Evolutionary conservation across 2,797 vertebrate genomes (phyloP).

Genomic region (Sphenodon punctatus): DNA sequence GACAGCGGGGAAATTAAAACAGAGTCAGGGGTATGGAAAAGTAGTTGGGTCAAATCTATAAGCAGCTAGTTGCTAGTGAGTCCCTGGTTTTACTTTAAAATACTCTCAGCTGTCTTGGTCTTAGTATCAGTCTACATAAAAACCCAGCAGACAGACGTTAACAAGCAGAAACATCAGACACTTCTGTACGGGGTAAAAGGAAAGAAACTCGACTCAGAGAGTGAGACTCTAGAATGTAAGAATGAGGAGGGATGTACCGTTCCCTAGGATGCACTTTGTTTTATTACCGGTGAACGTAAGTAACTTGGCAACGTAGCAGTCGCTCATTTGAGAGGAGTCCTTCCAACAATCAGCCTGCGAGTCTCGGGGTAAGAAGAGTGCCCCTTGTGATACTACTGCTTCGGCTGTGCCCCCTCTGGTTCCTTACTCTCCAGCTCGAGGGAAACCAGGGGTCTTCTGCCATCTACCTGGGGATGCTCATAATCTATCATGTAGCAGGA

Average conservation of each 20-base stretch:
- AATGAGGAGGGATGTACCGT: background rate
- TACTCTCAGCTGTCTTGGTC: background rate
- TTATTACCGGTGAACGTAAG: background rate
- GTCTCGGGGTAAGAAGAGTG: background rate
- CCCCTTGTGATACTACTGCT: background rate
- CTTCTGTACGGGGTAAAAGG: background rate
- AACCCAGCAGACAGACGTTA: too few species aligned
- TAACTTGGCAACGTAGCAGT: background rate
- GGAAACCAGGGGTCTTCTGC: background rate
- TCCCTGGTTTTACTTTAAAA: background rate
- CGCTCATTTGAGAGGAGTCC: background rate
- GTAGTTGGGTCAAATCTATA: background rate
- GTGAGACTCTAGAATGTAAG: background rate
- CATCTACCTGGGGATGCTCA: slow-evolving; percentile 11
- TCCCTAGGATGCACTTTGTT: background rate
- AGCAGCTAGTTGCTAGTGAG: background rate
- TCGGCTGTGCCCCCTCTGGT: background rate
- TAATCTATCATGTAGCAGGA: slow-evolving; percentile 54
- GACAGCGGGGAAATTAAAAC: background rate
- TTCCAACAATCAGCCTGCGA: background rate
- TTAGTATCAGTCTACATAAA: background rate
- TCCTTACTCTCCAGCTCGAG: background rate
- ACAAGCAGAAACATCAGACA: background rate
- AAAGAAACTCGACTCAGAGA: background rate
- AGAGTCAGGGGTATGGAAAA: background rate